phyloP scores from a whole-genome alignment of 2,797 vertebrate genomes.

The Parotocinclus haroldoi region DNA sequence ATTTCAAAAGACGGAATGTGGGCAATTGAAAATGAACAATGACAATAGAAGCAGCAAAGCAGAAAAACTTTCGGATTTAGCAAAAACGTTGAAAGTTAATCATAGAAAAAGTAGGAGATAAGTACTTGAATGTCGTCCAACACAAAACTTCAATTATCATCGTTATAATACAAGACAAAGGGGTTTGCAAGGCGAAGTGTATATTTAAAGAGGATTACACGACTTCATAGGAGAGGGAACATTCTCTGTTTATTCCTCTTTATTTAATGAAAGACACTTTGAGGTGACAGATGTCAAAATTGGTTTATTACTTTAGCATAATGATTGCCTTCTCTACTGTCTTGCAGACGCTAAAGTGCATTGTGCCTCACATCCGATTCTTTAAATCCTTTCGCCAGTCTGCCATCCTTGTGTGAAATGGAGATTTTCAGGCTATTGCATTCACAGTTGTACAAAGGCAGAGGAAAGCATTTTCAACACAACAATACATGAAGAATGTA shows the following conservation, averaged over 20 bases:
- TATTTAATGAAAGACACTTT: constrained; percentile 70
- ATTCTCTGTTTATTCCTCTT: constrained; percentile 75
- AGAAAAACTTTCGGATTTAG: constrained; percentile 78
- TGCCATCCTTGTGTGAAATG: constrained; percentile 46
- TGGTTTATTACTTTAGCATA: constrained; percentile 72
- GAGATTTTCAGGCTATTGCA: constrained; percentile 40
- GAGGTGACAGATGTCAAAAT: constrained; percentile 76
- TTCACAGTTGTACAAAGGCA: constrained; percentile 17
- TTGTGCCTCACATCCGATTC: constrained; percentile 53
- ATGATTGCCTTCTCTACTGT: constrained; percentile 56
- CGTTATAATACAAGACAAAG: constrained; percentile 75
- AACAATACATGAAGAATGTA: constrained; percentile 1
- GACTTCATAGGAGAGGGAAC: constrained; percentile 69
- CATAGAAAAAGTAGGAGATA: constrained; percentile 73
- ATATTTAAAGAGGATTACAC: constrained; percentile 72
- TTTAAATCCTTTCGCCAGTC: constrained; percentile 53
- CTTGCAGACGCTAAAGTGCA: constrained; percentile 25
- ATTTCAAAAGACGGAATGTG: constrained; percentile 67
- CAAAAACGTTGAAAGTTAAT: constrained; percentile 73
- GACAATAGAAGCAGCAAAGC: constrained; percentile 65
- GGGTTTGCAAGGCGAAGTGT: constrained; percentile 62
- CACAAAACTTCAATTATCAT: constrained; percentile 78
- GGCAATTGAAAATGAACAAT: constrained; percentile 73
- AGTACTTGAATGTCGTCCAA: constrained; percentile 77
- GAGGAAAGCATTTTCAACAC: constrained; percentile 1